These are phyloP conservation scores for Podarcis raffonei DNA, from an alignment of 2,113 vertebrate species.

Conservation along the genomic window DNA sequence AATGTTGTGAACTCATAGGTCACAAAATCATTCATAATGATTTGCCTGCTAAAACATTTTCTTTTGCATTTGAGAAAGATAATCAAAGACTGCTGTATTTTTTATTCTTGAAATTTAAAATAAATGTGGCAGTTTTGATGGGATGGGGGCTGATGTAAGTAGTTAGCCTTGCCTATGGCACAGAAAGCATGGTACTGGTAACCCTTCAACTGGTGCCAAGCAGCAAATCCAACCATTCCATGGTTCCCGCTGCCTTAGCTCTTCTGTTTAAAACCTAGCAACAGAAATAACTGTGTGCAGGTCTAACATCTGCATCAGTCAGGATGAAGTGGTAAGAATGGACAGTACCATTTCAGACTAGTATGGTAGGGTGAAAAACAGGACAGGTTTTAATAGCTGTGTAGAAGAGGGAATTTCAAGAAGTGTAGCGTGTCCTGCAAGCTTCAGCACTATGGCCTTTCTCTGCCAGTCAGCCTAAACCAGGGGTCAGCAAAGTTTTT, in stretches of 20 bases:
- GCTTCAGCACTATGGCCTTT: neutral
- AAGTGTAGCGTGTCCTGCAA: neutral
- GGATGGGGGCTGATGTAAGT: no score
- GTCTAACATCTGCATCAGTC: neutral
- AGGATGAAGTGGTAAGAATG: no score
- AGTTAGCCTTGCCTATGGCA: no score
- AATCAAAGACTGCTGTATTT: no score
- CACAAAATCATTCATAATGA: no score
- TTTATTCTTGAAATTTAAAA: no score
- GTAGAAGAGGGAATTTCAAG: neutral
- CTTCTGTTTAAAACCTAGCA: neutral
- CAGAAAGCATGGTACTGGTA: neutral
- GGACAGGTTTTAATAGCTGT: neutral
- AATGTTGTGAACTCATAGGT: no score
- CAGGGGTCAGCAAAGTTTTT: no score
- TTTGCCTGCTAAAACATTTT: no score
- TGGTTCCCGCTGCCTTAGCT: neutral
- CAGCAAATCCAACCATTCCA: no score
- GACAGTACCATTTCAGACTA: neutral
- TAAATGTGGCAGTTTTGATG: no score
- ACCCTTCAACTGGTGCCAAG: neutral
- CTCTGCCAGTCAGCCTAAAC: neutral
- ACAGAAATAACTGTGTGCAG: neutral
- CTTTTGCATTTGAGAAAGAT: no score
- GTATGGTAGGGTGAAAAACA: neutral